Evolutionary conservation across 2,888 invertebrate genomes (phyloP), one percentile per base, ranked within the genome.

Genomic region (Hoplodrina blanda): DNA sequence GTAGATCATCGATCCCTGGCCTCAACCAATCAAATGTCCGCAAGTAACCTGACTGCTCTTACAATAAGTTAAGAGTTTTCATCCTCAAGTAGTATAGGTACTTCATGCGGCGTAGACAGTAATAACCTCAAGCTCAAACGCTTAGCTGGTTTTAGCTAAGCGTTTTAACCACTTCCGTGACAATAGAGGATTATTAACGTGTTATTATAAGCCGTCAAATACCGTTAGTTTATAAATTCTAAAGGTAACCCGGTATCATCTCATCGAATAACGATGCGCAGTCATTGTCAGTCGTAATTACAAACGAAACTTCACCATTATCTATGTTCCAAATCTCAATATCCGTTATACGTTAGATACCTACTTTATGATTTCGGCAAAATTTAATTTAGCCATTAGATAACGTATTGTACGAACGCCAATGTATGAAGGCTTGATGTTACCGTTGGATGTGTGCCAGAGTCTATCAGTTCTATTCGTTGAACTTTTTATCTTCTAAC

Each of bases 321-420:
- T 91, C 90, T 81, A 62, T 81, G 87, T 84, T 83, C 85, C 80
- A 83, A 89, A 91, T 91, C 90, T 85, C 71, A 82, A 78, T 65
- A 69, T 70, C 89, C 88, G 90, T 91, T 65, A 69, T 70, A 89
- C 88, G 90, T 91, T 89, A 85, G 62, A 63, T 73, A 73, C n/a
- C n/a, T n/a, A n/a, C 49, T 73, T 64, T 63, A 78, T 73, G 61
- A 66, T 76, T 76, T 61, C 44, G 55, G 60, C 25, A 41, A 73
- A 81, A 73, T 73, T 66, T 56, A 68, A 76, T 78, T 66, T 64
- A 49, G 52, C 49, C 60, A 80, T 71, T 69, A 49, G 56, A 72
- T 79, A 75, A 82, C 69, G 64, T 78, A 73, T 60, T 64, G 65
- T 68, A 76, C 60, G 73, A 60, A 59, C 75, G 77, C 69, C 73